Base-by-base conservation (phyloP, 2,888 invertebrate genomes). In the Meganola albula region DNA sequence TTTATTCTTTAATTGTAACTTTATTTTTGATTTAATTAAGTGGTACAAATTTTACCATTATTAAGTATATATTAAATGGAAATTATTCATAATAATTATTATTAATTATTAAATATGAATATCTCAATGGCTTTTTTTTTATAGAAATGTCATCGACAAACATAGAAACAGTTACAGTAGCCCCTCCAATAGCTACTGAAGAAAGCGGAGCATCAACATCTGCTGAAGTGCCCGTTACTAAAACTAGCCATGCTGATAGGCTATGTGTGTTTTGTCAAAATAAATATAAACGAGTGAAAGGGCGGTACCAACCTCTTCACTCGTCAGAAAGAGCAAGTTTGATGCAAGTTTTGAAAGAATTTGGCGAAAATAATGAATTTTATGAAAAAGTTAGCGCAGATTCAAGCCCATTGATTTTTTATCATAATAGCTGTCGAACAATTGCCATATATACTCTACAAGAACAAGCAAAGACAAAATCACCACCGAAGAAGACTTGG, bases 311-410 rank as follows among this genome's bases (percentile, higher is more conserved):
- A 36, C 31, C 36, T 32, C 26, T 36, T 13, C 31, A 36, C 25
- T 36, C 36, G 20, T 36, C 36, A 36, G 36, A 36, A 23, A 34
- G 11, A 34, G 18, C 16, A 29, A 33, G 22, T 34, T 34, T 34
- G 12, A 21, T 34, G 34, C 33, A 34, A 34, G 28, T 18, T 34
- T 21, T 34, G 31, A 34, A 31, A 33, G 20, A 16, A 20, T 34
- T 34, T 34, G 34, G 27, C 34, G 34, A 34, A 34, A 14, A 34
- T 34, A 34, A 34, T 34, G 34, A 34, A 34, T 34, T 35, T 35
- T 34, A 34, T 34, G 34, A 34, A 35, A 34, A 34, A 34, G 34
- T 34, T 10, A 23, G 16, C 16, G 16, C 16, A 23, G 11, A 10
- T 23, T 23, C 23, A 10, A 23, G 23, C 23, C 23, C 4, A 10